Evolutionary conservation across 2,113 vertebrate genomes (phyloP).

Genomic region (Theristicus caerulescens): DNA sequence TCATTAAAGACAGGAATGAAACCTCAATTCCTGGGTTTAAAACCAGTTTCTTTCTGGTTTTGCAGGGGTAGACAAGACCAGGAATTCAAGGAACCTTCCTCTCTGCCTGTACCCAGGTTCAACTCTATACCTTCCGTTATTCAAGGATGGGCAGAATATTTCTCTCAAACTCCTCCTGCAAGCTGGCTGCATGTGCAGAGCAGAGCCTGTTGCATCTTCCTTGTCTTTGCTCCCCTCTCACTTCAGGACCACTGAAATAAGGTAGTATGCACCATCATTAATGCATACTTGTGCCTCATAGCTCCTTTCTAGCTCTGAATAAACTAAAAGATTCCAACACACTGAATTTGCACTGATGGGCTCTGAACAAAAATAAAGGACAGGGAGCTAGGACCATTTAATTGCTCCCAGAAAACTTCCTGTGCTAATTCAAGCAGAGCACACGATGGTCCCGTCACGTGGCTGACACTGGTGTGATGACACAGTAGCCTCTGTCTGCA

Average conservation of each 20-base stretch:
- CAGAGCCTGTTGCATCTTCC: not conserved
- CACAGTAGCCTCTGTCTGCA: not conserved
- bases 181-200: not conserved
- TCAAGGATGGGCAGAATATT: not conserved
- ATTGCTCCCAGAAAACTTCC: not conserved
- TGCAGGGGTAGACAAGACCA: not conserved
- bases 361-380: not conserved
- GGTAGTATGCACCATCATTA: not conserved
- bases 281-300: not conserved
- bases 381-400: not conserved
- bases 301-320: not conserved
- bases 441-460: not conserved
- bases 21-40: not conserved
- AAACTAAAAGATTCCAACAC: not conserved
- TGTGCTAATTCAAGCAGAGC: not conserved
- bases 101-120: not conserved
- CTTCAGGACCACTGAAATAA: not conserved
- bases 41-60: not conserved
- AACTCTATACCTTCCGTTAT: not conserved
- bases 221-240: not conserved
- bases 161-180: not conserved
- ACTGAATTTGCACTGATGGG: not conserved
- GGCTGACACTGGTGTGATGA: not conserved
- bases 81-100: not conserved
- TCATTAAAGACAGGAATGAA: not conserved